These are phyloP conservation scores for Potamilus streckersoni DNA, from an alignment of 1,140 invertebrate species.

Conservation along the genomic window DNA sequence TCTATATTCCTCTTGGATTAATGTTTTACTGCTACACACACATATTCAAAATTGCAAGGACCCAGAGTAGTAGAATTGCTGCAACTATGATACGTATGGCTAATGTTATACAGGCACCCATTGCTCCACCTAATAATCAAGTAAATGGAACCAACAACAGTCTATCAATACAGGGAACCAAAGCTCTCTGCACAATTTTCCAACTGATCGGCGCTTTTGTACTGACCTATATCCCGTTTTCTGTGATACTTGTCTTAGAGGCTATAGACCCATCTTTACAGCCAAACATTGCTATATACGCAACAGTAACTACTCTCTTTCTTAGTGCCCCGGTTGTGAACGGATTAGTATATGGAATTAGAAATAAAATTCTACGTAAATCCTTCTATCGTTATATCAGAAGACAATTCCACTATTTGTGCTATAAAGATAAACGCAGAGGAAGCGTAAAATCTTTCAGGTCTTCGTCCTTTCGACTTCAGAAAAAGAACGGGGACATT, in stretches of 20 bases:
- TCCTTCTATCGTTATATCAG: constrained; percentile 48
- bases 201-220: constrained; percentile 55
- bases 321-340: constrained; percentile 47
- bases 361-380: constrained; percentile 48
- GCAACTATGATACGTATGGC: constrained; percentile 57
- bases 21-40: constrained; percentile 56
- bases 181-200: constrained; percentile 54
- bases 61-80: constrained; percentile 54
- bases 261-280: constrained; percentile 23
- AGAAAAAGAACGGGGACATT: constrained; percentile 8
- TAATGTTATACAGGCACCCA: constrained; percentile 53
- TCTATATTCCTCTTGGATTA: constrained; percentile 44
- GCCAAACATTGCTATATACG: constrained; percentile 31
- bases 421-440: constrained; percentile 40
- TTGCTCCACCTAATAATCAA: constrained; percentile 27
- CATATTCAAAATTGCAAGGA: constrained; percentile 52
- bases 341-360: constrained; percentile 49
- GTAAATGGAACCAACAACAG: constrained; percentile 26
- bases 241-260: constrained; percentile 41
- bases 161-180: constrained; percentile 47
- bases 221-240: constrained; percentile 48
- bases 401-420: constrained; percentile 39
- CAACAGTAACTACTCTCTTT: constrained; percentile 44
- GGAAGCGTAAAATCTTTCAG: constrained; percentile 46
- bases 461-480: constrained; percentile 23